Evolutionary conservation across 2,113 vertebrate species (phyloP).

Genomic region (Odocoileus virginianus): DNA sequence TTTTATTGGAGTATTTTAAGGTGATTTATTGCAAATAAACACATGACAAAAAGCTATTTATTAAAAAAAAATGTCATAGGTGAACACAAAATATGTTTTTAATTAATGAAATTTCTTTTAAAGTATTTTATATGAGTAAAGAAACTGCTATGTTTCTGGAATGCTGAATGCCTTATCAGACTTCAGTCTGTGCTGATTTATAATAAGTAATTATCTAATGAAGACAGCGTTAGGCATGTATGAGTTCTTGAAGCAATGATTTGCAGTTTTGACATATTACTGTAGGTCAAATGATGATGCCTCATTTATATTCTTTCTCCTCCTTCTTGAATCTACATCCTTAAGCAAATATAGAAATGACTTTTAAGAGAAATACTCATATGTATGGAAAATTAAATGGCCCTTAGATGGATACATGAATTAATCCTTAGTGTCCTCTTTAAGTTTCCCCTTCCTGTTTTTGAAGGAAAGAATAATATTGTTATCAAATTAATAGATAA

Average conservation of each 20-base stretch:
- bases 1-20: constrained; percentile 44
- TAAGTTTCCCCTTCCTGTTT: neutral
- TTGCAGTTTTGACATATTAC: constrained; percentile 66
- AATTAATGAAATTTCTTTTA: constrained; percentile 50
- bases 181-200: constrained; percentile 62
- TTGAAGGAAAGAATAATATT: neutral
- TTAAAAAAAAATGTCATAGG: neutral
- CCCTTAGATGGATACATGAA: neutral
- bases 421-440: neutral
- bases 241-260: constrained; percentile 64
- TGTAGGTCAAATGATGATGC: constrained; percentile 68
- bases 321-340: neutral
- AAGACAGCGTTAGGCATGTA: constrained; percentile 47
- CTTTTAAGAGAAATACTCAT: constrained; percentile 47
- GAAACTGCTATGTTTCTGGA: constrained; percentile 22
- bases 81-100: constrained; percentile 29
- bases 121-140: constrained; percentile 49
- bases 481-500: neutral
- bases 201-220: constrained; percentile 72
- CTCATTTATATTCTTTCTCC: constrained; percentile 67
- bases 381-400: constrained; percentile 32
- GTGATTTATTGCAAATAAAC: constrained; percentile 36
- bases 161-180: constrained; percentile 37
- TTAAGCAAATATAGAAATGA: constrained; percentile 49
- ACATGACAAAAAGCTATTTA: neutral